Conservation (phyloP, 2,113 vertebrate species). For the Progne subis region DNA sequence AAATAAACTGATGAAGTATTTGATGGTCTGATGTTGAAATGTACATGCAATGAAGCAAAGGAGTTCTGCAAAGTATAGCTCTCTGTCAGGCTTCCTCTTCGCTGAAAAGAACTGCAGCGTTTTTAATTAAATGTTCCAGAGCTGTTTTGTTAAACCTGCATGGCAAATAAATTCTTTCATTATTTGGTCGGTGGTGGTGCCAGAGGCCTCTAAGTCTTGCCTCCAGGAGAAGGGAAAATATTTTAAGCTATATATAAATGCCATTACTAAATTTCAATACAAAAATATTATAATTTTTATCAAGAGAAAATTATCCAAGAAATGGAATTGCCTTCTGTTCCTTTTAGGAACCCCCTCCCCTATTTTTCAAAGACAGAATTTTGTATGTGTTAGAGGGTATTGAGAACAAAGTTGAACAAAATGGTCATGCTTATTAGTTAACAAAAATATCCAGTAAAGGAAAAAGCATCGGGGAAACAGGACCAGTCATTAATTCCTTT, state of each 20-base stretch:
- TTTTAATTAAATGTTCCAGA: not conserved
- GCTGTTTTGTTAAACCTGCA: not conserved
- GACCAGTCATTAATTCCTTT: not conserved
- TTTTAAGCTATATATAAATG: not conserved
- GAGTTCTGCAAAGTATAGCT: not conserved
- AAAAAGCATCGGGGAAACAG: not conserved
- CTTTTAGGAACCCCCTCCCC: accelerated
- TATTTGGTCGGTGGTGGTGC: not conserved
- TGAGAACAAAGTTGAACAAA: not conserved
- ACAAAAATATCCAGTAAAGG: not conserved
- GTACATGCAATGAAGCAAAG: not conserved
- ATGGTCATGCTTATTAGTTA: not conserved
- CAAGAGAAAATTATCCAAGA: not conserved
- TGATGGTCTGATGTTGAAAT: not conserved
- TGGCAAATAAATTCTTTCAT: not conserved
- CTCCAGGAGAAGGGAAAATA: not conserved
- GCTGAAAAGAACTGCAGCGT: not conserved
- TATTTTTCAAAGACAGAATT: not conserved
- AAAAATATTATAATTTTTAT: not conserved
- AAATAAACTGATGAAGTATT: not conserved
- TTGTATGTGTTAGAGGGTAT: not conserved
- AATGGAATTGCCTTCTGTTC: not conserved
- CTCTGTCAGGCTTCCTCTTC: not conserved
- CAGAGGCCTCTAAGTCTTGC: not conserved
- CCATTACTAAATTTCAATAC: not conserved